Evolutionary conservation across 2,888 invertebrate genomes (phyloP).

Genomic region (Siphonodentalium dalli): DNA sequence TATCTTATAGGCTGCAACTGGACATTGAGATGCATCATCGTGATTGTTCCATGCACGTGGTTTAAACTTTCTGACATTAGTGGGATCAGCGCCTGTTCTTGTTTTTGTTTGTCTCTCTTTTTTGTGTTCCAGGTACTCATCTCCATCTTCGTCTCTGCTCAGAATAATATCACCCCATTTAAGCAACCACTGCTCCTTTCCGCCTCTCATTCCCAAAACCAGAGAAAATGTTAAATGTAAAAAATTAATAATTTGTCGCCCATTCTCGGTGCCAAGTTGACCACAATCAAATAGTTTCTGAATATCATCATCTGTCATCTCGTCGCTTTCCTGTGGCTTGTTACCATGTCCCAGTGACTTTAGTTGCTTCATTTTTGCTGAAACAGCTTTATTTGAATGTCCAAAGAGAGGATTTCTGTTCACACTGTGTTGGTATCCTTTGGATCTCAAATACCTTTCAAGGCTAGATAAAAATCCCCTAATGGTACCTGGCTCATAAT

Average conservation of each 20-base stretch:
- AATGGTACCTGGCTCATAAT: too few relatives aligned
- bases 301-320: slow-evolving; percentile 8
- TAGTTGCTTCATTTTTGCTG: slow-evolving; percentile 2
- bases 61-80: slow-evolving; percentile 8
- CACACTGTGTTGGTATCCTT: too few relatives aligned
- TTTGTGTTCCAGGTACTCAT: slow-evolving; percentile 5
- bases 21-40: slow-evolving; percentile 3
- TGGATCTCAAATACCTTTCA: too few relatives aligned
- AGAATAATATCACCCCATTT: slow-evolving; percentile 12
- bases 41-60: slow-evolving; percentile 5
- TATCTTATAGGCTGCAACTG: slow-evolving; percentile 1
- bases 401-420: slow-evolving; percentile 11
- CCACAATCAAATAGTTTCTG: slow-evolving; percentile 1
- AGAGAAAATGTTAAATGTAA: slow-evolving; percentile 4
- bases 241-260: background rate
- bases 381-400: slow-evolving; percentile 3
- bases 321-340: slow-evolving; percentile 2
- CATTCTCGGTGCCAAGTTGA: background rate
- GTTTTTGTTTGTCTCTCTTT: slow-evolving; percentile 14
- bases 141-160: slow-evolving; percentile 5
- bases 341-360: background rate
- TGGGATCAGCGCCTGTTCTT: slow-evolving; percentile 1
- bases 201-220: slow-evolving; percentile 13
- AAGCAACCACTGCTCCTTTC: slow-evolving; percentile 3
- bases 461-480: too few relatives aligned